phyloP scores from a whole-genome alignment of 2,797 vertebrate genomes.

The Odontamblyopus lacepedii region DNA sequence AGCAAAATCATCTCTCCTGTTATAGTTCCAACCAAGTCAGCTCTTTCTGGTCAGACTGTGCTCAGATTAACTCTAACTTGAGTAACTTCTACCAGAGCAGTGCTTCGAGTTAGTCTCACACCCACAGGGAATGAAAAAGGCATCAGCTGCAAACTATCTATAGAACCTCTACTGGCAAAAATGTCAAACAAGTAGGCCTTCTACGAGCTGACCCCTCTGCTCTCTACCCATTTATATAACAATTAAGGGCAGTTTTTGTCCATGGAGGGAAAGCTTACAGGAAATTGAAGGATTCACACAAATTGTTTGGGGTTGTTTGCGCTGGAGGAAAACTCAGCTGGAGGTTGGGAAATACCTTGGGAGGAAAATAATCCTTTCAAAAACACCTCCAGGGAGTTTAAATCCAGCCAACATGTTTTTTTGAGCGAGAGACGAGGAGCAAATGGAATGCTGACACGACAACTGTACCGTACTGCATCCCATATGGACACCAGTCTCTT shows the following conservation, averaged over 20 bases:
- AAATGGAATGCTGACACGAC: conserved; percentile 52
- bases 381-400: conserved; percentile 27
- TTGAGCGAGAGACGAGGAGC: conserved; percentile 48
- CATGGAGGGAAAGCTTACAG: conserved; percentile 8
- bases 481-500: conserved; percentile 32
- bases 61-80: no score
- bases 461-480: conserved; percentile 28
- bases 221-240: background rate
- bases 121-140: no score
- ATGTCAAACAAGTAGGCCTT: background rate
- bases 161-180: background rate
- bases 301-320: conserved; percentile 34
- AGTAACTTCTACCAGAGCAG: no score
- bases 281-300: conserved; percentile 35
- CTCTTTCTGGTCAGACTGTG: no score
- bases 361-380: conserved; percentile 3
- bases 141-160: no score
- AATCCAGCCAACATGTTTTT: conserved; percentile 42
- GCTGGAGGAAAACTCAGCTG: conserved; percentile 44
- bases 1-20: no score
- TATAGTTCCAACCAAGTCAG: no score
- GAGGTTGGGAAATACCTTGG: conserved; percentile 35
- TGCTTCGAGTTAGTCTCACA: no score
- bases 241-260: background rate
- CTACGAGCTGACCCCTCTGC: background rate